These are phyloP conservation scores for Platygyra sinensis DNA, from an alignment of 64 coral and sea anemone species.

Conservation along the genomic window DNA sequence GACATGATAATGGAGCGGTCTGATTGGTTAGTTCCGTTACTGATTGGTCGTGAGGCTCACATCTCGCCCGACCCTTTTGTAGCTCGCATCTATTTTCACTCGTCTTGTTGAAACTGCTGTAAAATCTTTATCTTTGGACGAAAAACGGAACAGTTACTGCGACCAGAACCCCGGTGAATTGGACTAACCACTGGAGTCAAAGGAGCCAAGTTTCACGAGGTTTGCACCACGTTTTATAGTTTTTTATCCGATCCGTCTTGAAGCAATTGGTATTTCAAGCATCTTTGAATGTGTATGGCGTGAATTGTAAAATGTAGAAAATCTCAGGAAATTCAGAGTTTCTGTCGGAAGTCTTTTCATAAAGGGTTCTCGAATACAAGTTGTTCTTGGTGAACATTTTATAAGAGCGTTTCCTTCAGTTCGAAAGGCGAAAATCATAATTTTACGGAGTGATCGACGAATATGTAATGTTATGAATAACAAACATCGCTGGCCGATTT, in stretches of 20 bases:
- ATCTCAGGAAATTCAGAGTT: conserved; percentile 16
- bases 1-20: conserved; percentile 55
- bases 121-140: conserved; percentile 29
- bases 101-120: conserved; percentile 33
- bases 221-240: conserved; percentile 26
- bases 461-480: conserved; percentile 74
- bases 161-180: background rate
- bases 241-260: conserved; percentile 56
- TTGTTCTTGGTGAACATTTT: background rate
- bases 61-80: conserved; percentile 67
- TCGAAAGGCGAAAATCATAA: conserved; percentile 27
- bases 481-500: conserved; percentile 67
- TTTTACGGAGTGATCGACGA: conserved; percentile 50
- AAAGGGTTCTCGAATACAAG: background rate
- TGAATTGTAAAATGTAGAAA: conserved; percentile 47
- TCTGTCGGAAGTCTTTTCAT: conserved; percentile 13
- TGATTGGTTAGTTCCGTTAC: conserved; percentile 56
- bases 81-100: conserved; percentile 36
- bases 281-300: conserved; percentile 47
- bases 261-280: conserved; percentile 63
- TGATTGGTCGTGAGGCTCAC: conserved; percentile 71
- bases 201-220: conserved; percentile 29
- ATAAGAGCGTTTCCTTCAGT: conserved; percentile 18
- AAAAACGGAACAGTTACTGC: conserved; percentile 14
- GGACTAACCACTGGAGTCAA: conserved; percentile 12